Evolutionary conservation across 2,797 vertebrate species (phyloP).

Genomic region (Apogon hyalosoma): DNA sequence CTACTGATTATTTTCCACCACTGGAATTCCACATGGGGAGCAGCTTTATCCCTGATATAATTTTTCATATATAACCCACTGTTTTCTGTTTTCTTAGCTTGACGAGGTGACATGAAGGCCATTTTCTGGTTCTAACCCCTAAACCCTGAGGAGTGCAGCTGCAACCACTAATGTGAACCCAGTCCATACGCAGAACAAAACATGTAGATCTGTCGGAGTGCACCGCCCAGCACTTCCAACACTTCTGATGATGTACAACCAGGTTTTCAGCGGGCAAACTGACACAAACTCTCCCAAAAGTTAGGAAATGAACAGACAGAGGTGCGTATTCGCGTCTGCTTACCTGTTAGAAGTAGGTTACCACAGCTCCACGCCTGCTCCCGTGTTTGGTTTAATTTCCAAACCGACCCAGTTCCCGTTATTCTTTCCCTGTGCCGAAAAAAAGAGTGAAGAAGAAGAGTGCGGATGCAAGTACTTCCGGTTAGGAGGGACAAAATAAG

Average conservation of each 20-base stretch:
- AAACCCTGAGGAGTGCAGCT: slow-evolving; percentile 7
- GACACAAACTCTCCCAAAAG: slow-evolving; percentile 8
- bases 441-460: slow-evolving; percentile 17
- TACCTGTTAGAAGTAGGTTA: slow-evolving; percentile 35
- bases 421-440: slow-evolving; percentile 36
- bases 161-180: slow-evolving; percentile 9
- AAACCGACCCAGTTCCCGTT: slow-evolving; percentile 61
- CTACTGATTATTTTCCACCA: no score
- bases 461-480: background rate
- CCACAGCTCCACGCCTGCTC: background rate
- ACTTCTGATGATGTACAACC: slow-evolving; percentile 53
- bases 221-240: slow-evolving; percentile 61
- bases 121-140: no score
- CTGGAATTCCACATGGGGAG: background rate
- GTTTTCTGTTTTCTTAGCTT: background rate
- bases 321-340: background rate
- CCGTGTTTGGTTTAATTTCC: slow-evolving; percentile 43
- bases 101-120: background rate
- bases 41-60: background rate
- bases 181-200: slow-evolving; percentile 26
- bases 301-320: background rate
- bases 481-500: slow-evolving; percentile 41
- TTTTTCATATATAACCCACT: no score
- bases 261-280: slow-evolving; percentile 36
- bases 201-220: slow-evolving; percentile 26